Conservation (phyloP, 1,140 invertebrate genomes). For the Coelopa frigida region DNA sequence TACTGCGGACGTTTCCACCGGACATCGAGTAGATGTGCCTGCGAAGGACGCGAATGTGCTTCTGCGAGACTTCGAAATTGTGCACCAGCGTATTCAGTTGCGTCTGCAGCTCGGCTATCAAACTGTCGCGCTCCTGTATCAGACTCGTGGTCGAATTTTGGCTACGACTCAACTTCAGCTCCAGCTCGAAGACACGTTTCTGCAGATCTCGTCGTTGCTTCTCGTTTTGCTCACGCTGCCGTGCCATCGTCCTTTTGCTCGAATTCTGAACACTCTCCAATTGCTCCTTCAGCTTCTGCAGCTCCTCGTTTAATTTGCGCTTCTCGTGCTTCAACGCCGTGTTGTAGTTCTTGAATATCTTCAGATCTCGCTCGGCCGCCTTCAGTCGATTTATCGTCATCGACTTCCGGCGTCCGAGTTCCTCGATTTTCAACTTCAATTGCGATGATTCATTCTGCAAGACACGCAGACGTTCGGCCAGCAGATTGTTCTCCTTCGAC, state of each 20-base stretch:
- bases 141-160: constrained; percentile 34
- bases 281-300: constrained; percentile 23
- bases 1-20: constrained; percentile 10
- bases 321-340: constrained; percentile 30
- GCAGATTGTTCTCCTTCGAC: constrained; percentile 27
- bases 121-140: constrained; percentile 35
- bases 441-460: constrained; percentile 29
- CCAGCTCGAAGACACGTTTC: constrained; percentile 34
- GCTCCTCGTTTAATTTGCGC: constrained; percentile 21
- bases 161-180: constrained; percentile 33
- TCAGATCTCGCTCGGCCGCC: constrained; percentile 33
- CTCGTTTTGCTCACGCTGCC: constrained; percentile 36
- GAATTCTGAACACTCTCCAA: constrained; percentile 25
- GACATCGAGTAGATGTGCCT: constrained; percentile 37
- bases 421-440: constrained; percentile 33
- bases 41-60: constrained; percentile 35
- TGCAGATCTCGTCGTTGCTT: constrained; percentile 36
- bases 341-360: constrained; percentile 41
- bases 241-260: constrained; percentile 27
- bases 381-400: constrained; percentile 30
- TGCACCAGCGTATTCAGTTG: constrained; percentile 38
- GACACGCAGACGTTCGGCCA: constrained; percentile 27
- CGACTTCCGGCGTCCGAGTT: constrained; percentile 27
- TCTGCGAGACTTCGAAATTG: constrained; percentile 41
- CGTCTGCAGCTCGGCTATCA: constrained; percentile 36